Conservation (phyloP, 2,888 invertebrate genomes). For the Acronicta leporina region DNA sequence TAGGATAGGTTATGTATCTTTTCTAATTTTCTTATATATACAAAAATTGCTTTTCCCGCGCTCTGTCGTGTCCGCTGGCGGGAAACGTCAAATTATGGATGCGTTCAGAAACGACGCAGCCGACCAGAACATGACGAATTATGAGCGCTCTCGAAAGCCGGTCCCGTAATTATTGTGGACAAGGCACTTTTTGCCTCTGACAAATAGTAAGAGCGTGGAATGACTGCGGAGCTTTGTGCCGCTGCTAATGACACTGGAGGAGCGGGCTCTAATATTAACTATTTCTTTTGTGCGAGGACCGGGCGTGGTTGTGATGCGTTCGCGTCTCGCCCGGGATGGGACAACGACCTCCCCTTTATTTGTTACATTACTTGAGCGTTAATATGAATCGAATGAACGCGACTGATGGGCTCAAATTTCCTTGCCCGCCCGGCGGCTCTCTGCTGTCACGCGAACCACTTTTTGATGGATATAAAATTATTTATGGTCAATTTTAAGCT, state of each 20-base stretch:
- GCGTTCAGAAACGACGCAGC: conserved; percentile 84
- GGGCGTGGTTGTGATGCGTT: conserved; percentile 77
- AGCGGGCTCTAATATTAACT: conserved; percentile 85
- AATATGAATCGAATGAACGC: conserved; percentile 86
- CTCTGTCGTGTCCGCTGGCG: conserved; percentile 75
- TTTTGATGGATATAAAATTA: conserved; percentile 79
- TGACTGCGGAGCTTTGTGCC: conserved; percentile 85
- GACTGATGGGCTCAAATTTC: conserved; percentile 83
- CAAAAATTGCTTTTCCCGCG: conserved; percentile 70
- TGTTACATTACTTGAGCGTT: conserved; percentile 85
- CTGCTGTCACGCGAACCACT: conserved; percentile 81
- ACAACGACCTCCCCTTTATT: conserved; percentile 85
- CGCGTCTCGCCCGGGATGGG: conserved; percentile 74
- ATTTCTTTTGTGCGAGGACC: conserved; percentile 86
- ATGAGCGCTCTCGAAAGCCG: conserved; percentile 85
- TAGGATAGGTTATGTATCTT: conserved; percentile 40
- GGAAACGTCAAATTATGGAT: conserved; percentile 87
- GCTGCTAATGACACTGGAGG: conserved; percentile 86
- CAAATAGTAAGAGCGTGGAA: conserved; percentile 87
- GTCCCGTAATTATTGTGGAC: conserved; percentile 89
- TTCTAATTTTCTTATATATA: conserved; percentile 14
- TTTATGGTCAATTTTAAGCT: conserved; percentile 65
- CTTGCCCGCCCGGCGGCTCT: conserved; percentile 72
- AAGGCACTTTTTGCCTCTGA: conserved; percentile 88
- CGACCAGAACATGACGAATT: conserved; percentile 89